Evolutionary conservation across 2,797 vertebrate genomes (phyloP), one percentile per base, ranked within the genome.

Genomic region (Triplophysa bombifrons): DNA sequence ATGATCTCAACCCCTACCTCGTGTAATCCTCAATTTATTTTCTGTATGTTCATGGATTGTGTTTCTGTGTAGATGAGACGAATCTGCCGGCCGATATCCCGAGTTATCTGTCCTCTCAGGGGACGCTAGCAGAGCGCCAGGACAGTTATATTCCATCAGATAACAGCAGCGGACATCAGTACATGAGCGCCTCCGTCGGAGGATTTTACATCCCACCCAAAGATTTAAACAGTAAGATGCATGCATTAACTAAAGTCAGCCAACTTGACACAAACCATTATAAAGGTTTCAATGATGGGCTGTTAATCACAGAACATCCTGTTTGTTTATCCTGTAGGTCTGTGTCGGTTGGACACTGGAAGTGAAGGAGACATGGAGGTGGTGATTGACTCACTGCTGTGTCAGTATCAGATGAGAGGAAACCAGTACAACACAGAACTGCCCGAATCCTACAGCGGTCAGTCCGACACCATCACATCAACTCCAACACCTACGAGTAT

Each of bases 71-170:
- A 99, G 98, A 99, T 90, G 98, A 99, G 89, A 99, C 98, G 80
- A 97, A 97, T 88, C 90, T 99, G 13, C 97, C 98, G 0, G 94
- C 96, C 5, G 98, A 99, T 85, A 98, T 97, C 81, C 97, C 98
- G 41, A 99, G 98, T 87, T 99, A 96, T 81, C 86, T 99, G 82
- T 99, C 98, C 9, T 99, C 98, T 9, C 97, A 99, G 86, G 98
- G 98, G 2, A 99, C 98, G 0, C 86, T 99, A 67, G 96, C 97
- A 3, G 98, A 99, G 86, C 92, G 96, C 2, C 97, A 98, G 82
- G 98, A 99, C 5, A 94, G 93, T 2, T 98, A 97, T 72, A 89
- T 96, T 60, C 94, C 94, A 0, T 98, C 96, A 4, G 97, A 99
- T 88, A 97, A 92, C 25, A 94, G 95, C 83, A 98, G 96, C 88